A percentile compares a stretch with the other conserved stretches of the same genome.
These are phyloP conservation scores for Spodoptera littoralis DNA, from an alignment of 2,888 invertebrate species.

Conservation along the genomic window DNA sequence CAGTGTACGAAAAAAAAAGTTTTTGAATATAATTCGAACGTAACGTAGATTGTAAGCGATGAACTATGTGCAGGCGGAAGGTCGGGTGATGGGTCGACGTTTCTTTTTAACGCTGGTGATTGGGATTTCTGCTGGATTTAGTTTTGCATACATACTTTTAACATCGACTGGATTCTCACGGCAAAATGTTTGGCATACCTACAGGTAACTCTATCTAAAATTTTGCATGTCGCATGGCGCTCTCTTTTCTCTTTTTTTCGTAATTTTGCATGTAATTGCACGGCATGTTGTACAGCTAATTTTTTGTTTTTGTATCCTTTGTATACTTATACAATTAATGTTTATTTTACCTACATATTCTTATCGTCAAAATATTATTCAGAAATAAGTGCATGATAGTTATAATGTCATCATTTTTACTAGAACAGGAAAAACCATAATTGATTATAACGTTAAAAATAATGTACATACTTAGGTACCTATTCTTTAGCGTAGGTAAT, in stretches of 20 bases:
- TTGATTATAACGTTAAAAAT: too few relatives aligned
- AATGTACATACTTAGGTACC: too few relatives aligned
- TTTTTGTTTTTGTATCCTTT: slow-evolving; percentile 7
- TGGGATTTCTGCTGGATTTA: slow-evolving; percentile 93
- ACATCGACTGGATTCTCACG: slow-evolving; percentile 87
- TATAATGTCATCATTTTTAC: too few relatives aligned
- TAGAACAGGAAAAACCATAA: too few relatives aligned
- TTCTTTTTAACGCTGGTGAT: slow-evolving; percentile 92
- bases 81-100: slow-evolving; percentile 90
- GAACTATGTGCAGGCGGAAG: slow-evolving; percentile 80
- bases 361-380: not conserved
- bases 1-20: slow-evolving; percentile 31
- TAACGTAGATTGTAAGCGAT: slow-evolving; percentile 54
- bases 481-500: too few relatives aligned
- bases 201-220: slow-evolving; percentile 79
- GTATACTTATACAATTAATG: not conserved
- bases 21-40: slow-evolving; percentile 20
- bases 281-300: slow-evolving; percentile 36
- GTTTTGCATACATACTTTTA: slow-evolving; percentile 92
- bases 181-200: slow-evolving; percentile 80
- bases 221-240: slow-evolving; percentile 64
- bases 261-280: slow-evolving; percentile 31
- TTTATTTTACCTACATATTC: not conserved
- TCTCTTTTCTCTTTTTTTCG: slow-evolving; percentile 29
- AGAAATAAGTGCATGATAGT: too few relatives aligned